Conservation (phyloP, 1,140 invertebrate species). For the Macrobrachium nipponense region DNA sequence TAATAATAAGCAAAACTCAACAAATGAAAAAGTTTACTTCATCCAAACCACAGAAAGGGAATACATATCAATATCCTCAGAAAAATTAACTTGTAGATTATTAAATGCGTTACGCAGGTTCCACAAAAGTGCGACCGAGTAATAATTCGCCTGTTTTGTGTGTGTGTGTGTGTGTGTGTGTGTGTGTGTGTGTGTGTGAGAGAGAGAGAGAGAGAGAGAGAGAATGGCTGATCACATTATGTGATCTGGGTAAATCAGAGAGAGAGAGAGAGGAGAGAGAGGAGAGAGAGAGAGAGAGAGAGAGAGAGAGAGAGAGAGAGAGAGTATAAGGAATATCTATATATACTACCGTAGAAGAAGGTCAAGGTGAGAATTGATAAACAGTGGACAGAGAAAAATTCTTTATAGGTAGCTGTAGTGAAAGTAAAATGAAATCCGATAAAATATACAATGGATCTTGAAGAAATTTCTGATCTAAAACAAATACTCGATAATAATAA, state of each 20-base stretch:
- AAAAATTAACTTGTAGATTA: too few relatives aligned
- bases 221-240: too few relatives aligned
- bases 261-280: neutral
- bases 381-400: neutral
- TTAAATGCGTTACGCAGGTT: neutral
- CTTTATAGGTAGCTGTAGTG: too few relatives aligned
- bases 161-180: too few relatives aligned
- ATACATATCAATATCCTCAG: too few relatives aligned
- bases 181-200: too few relatives aligned
- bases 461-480: neutral
- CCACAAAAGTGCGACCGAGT: too few relatives aligned
- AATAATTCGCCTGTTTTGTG: too few relatives aligned
- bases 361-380: neutral
- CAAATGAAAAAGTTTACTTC: too few relatives aligned
- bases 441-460: neutral
- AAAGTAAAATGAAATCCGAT: neutral
- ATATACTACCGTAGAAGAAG: neutral
- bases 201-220: neutral
- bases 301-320: neutral
- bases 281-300: constrained; percentile 4
- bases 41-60: too few relatives aligned
- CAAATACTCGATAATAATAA: neutral
- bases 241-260: too few relatives aligned
- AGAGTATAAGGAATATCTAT: neutral
- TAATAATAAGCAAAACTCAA: too few relatives aligned